Evolutionary conservation across 2,888 invertebrate genomes (phyloP), one percentile per base, ranked within the genome.

Genomic region (Zaprionus bogoriensis): DNA sequence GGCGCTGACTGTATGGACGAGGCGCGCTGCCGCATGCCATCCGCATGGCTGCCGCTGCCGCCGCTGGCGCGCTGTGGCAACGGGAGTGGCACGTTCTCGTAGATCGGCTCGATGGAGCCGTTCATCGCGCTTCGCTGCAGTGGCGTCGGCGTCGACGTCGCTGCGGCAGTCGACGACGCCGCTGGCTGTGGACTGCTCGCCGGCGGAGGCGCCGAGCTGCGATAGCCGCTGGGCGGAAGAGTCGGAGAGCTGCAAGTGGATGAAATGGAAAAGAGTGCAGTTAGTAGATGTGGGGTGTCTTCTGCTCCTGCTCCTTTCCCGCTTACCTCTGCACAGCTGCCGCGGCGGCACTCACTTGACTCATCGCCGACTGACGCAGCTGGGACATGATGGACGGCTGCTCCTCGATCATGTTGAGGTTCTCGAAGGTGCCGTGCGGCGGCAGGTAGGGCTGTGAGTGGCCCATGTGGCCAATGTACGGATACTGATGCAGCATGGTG

Each of bases 81-180:
- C 0, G 95, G 95, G 32, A 62, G 87, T 0, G 95, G 95, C 5
- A 96, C 95, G 88, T 96, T 96, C 85, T 96, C 96, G 88, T 96
- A 96, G 67, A 96, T 96, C 0, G 96, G 96, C 86, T 96, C 96
- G 10, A 93, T 94, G 67, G 69, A 94, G 91, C 74, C 93, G 69
- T 82, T 93, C 91, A 89, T 87, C 2, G 87, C 80, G 46, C 87
- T 92, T 17, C 92, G 86, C 87, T 92, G 90, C 27, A 89, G 25
- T 0, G 87, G 78, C 79, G 91, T 74, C 4, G 80, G 74, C 3
- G 83, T 74, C 22, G 54, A 62, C 32, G 76, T 51, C 4, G 71
- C 66, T 1, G 74, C 63, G 32, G 17, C 67, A 3, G 14, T 14
- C 1, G 32, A 36, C 1, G 14, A 0, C 3, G 17, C 32, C 30